Evolutionary conservation across 1,140 invertebrate species (phyloP).

Genomic region (Lasaia peninsularis): DNA sequence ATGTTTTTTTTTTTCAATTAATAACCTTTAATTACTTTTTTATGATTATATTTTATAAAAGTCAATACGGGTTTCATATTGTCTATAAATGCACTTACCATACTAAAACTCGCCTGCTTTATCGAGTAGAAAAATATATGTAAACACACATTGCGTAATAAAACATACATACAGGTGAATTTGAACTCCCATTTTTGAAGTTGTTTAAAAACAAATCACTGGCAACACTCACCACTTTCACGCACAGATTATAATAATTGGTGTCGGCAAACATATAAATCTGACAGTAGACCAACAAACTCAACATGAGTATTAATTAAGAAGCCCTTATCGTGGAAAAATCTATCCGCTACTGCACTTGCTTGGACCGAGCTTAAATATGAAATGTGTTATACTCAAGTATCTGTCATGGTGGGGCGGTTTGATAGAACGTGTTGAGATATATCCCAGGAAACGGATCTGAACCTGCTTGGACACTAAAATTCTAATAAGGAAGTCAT

Average conservation of each 20-base stretch:
- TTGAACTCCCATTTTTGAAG: not conserved
- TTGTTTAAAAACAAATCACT: not conserved
- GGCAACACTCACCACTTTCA: conserved; percentile 4
- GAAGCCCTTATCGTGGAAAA: conserved; percentile 6
- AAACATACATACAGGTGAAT: not conserved
- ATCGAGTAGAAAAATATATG: too few relatives aligned
- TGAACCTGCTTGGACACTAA: not conserved
- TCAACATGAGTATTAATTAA: conserved; percentile 10
- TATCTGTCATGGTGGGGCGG: not conserved
- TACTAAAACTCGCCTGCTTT: too few relatives aligned
- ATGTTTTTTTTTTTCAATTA: too few relatives aligned
- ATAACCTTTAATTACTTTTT: too few relatives aligned
- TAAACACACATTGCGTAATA: not conserved
- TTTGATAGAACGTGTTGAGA: conserved; percentile 12
- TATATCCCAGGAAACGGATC: conserved; percentile 7
- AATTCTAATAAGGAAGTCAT: conserved; percentile 2
- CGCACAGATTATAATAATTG: conserved; percentile 9
- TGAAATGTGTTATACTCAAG: conserved; percentile 2
- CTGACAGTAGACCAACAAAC: conserved; percentile 1
- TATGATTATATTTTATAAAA: too few relatives aligned
- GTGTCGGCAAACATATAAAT: conserved; percentile 9
- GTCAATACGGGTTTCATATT: too few relatives aligned
- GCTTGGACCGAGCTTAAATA: not conserved
- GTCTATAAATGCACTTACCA: too few relatives aligned
- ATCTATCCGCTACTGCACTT: not conserved